phyloP scores from a whole-genome alignment of 2,113 vertebrate genomes.

The Miniopterus natalensis region DNA sequence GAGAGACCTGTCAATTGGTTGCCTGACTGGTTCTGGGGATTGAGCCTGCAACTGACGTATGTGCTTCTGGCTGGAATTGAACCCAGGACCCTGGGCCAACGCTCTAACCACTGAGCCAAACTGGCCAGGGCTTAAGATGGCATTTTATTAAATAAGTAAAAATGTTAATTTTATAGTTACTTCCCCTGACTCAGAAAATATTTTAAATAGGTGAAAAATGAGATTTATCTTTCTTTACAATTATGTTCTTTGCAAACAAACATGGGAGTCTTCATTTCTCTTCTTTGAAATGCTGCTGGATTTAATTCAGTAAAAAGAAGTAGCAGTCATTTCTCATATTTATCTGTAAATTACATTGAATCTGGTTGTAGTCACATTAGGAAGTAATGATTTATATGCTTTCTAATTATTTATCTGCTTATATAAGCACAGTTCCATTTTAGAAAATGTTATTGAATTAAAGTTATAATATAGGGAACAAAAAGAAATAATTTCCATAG shows the following conservation, averaged over 20 bases:
- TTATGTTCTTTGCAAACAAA: constrained; percentile 83
- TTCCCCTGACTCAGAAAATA: constrained; percentile 60
- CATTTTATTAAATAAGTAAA: constrained; percentile 30
- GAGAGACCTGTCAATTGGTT: too few relatives aligned
- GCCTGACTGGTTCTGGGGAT: too few relatives aligned
- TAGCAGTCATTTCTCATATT: constrained; percentile 89
- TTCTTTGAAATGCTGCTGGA: constrained; percentile 86
- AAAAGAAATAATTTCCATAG: constrained; percentile 84
- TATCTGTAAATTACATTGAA: constrained; percentile 90
- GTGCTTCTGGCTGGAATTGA: too few relatives aligned
- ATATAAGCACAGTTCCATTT: constrained; percentile 87
- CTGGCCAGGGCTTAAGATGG: background rate
- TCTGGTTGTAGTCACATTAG: constrained; percentile 89
- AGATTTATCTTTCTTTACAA: constrained; percentile 81
- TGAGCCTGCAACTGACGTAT: too few relatives aligned
- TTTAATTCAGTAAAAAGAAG: constrained; percentile 89
- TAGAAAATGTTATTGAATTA: constrained; percentile 84
- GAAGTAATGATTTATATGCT: constrained; percentile 90
- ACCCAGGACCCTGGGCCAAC: too few relatives aligned
- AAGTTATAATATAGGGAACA: constrained; percentile 76
- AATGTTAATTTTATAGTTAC: constrained; percentile 82
- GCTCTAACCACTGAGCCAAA: too few relatives aligned
- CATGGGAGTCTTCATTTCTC: constrained; percentile 85
- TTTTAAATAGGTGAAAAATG: constrained; percentile 81
- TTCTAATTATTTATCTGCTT: constrained; percentile 90